These are phyloP conservation scores for Pelobates cultripes DNA, from an alignment of 2,797 vertebrate species.

Conservation along the genomic window DNA sequence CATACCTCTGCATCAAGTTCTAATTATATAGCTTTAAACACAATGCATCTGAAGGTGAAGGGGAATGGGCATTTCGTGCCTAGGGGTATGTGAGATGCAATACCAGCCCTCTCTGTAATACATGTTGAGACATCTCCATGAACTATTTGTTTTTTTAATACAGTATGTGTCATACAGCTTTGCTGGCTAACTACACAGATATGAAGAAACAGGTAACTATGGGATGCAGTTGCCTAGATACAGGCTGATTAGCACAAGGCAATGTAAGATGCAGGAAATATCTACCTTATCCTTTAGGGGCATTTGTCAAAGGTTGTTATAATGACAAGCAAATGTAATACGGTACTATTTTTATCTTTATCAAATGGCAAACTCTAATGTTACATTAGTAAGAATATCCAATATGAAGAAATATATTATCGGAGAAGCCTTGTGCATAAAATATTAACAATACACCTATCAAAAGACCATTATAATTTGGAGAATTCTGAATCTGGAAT, in stretches of 20 bases:
- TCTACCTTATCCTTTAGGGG: constrained; percentile 65
- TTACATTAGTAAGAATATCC: constrained; percentile 35
- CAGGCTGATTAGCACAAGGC: constrained; percentile 62
- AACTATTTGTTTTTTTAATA: constrained; percentile 47
- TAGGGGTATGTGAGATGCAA: neutral
- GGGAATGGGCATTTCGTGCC: neutral
- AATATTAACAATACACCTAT: neutral
- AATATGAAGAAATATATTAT: constrained; percentile 35
- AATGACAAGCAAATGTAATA: constrained; percentile 61
- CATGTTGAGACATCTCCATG: constrained; percentile 54
- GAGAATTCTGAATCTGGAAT: neutral
- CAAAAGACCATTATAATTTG: neutral
- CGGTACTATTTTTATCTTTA: constrained; percentile 47
- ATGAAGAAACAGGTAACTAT: constrained; percentile 62
- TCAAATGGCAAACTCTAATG: constrained; percentile 40
- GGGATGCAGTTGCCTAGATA: constrained; percentile 66
- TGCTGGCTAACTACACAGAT: constrained; percentile 58
- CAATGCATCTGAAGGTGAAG: neutral
- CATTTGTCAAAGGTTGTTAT: constrained; percentile 62
- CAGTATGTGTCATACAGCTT: constrained; percentile 40
- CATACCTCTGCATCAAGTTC: neutral
- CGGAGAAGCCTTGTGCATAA: constrained; percentile 1
- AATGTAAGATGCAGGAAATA: constrained; percentile 59
- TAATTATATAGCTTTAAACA: neutral
- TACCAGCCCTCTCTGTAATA: neutral